Conservation (phyloP, 2,888 invertebrate genomes). For the Tipula helvola region DNA sequence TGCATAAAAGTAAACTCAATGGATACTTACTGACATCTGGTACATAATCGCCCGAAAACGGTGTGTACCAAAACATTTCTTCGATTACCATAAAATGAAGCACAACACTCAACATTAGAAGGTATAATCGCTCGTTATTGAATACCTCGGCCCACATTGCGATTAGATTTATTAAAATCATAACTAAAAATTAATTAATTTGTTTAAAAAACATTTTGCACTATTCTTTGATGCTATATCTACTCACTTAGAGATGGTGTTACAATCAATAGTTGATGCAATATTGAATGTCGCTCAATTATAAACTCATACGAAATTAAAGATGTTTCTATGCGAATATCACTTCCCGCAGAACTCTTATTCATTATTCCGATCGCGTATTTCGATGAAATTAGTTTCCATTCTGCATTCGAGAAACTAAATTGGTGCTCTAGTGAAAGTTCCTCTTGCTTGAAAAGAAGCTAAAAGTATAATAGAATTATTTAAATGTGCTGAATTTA, state of each 20-base stretch:
- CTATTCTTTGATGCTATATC: conserved; percentile 36
- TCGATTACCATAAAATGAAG: conserved; percentile 46
- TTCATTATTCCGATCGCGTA: conserved; percentile 38
- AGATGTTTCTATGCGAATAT: conserved; percentile 37
- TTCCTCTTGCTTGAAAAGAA: not conserved
- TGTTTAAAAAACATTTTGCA: conserved; percentile 35
- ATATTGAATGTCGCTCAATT: conserved; percentile 44
- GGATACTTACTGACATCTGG: conserved; percentile 42
- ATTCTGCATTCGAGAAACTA: conserved; percentile 35
- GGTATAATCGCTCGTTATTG: conserved; percentile 41
- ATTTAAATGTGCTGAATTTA: not conserved
- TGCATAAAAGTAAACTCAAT: not conserved
- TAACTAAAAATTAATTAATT: conserved; percentile 38
- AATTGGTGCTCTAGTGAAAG: not conserved
- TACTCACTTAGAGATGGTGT: conserved; percentile 23
- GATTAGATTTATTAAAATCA: conserved; percentile 44
- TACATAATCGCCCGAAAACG: conserved; percentile 43
- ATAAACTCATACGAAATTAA: conserved; percentile 36
- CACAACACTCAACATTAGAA: conserved; percentile 46
- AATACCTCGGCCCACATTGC: conserved; percentile 44
- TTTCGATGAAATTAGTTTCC: conserved; percentile 35
- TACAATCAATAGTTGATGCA: conserved; percentile 28
- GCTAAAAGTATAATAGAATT: not conserved
- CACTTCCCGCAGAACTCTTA: conserved; percentile 41
- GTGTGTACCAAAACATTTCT: conserved; percentile 45